Base-by-base conservation (phyloP, 2,113 vertebrate genomes). In the Caranx ignobilis region DNA sequence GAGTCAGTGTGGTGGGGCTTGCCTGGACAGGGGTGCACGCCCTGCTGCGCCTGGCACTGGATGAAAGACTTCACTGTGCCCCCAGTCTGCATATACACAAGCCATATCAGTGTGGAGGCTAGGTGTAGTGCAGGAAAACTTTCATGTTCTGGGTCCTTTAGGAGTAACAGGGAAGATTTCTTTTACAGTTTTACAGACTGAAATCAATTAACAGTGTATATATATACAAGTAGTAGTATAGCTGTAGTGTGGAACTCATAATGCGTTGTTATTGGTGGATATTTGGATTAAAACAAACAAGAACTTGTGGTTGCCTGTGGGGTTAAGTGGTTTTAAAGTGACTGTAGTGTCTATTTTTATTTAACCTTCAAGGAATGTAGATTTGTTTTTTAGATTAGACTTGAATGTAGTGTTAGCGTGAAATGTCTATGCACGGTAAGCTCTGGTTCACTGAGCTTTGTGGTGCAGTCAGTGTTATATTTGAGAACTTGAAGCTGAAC, bases 41-140 rank as follows among this genome's bases (percentile, higher is more conserved):
- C 84, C 80, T 79, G 72, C 80, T 79, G 72, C 48, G 75, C 64
- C 69, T 89, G 85, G 88, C 85, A 73, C 39, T 64, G 83, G 71
- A 91, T 89, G 82, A 94, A 91, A 90, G 82, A 67, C 37, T 67
- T 71, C 67, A 91, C 84, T 93, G 85, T 91, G 72, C 34, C 78
- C 72, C 57, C 59, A 75, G 41, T 48, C 60, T 67, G 31, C 41
- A 19, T 56, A 7, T 71, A 52, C 60, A 82, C 67, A 78, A 16
- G 32, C 43, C 47, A 43, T 13, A 41, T 52, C 65, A 77, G 34
- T 39, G 43, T 79, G 69, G 31, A 72, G 60, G 11, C 64, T 59
- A 47, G 64, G 37, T 80, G 71, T 50, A 11, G 11, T 4, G 1
- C 31, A 56, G 7, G 8, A 15, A 59, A 26, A 48, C 18, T 63